Evolutionary conservation across 64 coral and sea anemone species (phyloP), one percentile per base, ranked within the genome.

Genomic region (Acropora yongei): DNA sequence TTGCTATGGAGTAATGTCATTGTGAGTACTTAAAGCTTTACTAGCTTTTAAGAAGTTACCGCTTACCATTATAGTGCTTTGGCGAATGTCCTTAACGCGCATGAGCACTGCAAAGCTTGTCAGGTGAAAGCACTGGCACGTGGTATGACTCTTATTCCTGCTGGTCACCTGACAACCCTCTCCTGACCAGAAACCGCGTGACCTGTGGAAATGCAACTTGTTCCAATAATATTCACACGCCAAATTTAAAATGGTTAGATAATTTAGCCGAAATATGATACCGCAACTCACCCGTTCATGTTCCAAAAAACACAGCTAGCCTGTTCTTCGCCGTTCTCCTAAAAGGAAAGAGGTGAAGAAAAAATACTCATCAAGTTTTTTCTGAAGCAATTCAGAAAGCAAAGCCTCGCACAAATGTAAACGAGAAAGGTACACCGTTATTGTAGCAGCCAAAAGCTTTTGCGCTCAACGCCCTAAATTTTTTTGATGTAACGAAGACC

Each of bases 81-180:
- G 12, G 46, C 30, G 51, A 1, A 55, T 75, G 55, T 88, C 88
- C 2, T 88, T 80, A 2, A 96, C 88, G n/a, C 78, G 77, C 95
- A 96, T 96, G 19, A 96, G 77, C 17, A 96, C 91, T 6, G 95
- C 91, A 68, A 96, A 96, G 46, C 91, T 87, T 6, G 95, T 96
- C 20, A 96, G 45, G n/a, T 96, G 95, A 82, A 93, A 93, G 42
- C 95, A 96, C 14, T 96, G 87, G 40, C 95, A 96, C 2, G 89
- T 89, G 3, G 95, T 96, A 14, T 96, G 95, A 47, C 87, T 93
- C 4, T 40, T 66, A 72, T 96, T 96, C 67, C 87, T 93, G 6
- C 12, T 9, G 46, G 89, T 61, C 18, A 93, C 71, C 46, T 88
- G 20, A 42, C 95, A 96, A 5, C 95, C 95, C 51, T 85, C 72